Evolutionary conservation across 2,888 invertebrate genomes (phyloP).

Genomic region (Eupithecia exiguata): DNA sequence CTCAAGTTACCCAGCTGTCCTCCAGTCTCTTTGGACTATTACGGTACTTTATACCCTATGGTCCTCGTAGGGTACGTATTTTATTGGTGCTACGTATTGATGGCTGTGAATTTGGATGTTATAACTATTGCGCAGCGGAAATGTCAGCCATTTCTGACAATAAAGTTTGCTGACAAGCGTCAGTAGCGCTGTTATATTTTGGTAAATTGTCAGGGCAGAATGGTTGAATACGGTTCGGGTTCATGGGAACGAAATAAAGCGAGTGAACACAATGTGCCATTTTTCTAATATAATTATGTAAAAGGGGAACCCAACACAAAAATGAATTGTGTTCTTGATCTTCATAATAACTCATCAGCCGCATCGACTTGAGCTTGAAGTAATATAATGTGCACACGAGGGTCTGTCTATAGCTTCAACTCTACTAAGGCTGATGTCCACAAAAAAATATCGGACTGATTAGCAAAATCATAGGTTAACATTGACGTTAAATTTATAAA

Average conservation of each 20-base stretch:
- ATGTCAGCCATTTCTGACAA: conserved; percentile 27
- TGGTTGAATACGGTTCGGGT: neutral
- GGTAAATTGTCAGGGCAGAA: conserved; percentile 3
- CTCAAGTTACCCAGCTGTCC: neutral
- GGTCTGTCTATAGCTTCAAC: neutral
- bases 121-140: conserved; percentile 33
- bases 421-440: neutral
- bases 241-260: neutral
- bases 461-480: neutral
- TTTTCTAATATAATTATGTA: no score
- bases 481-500: neutral
- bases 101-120: conserved; percentile 37
- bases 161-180: conserved; percentile 26
- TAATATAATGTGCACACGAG: neutral
- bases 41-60: conserved; percentile 43
- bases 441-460: neutral
- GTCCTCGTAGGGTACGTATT: conserved; percentile 50
- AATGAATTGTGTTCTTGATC: neutral
- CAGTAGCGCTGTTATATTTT: neutral
- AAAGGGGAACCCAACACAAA: neutral
- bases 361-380: neutral
- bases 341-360: neutral
- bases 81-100: conserved; percentile 46
- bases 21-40: conserved; percentile 16
- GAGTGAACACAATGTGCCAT: neutral